A percentile compares a stretch with the other conserved stretches of the same genome.
phyloP scores from a whole-genome alignment of 2,797 vertebrate species.

The Malurus leucopterus region DNA sequence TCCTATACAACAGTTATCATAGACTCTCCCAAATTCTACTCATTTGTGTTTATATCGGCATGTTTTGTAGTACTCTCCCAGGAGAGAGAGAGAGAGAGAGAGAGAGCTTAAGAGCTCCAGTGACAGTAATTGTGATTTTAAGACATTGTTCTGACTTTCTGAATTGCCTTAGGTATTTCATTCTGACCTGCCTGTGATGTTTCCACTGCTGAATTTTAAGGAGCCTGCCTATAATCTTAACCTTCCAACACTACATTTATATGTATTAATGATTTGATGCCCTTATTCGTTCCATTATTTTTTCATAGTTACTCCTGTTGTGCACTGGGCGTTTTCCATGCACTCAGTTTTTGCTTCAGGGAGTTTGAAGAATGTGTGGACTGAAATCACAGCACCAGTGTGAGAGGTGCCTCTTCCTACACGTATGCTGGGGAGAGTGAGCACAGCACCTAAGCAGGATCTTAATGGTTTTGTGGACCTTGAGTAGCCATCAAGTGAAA shows the following conservation, averaged over 20 bases:
- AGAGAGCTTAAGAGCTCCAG: not conserved
- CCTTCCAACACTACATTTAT: not conserved
- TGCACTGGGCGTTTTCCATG: not conserved
- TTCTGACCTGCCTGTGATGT: not conserved
- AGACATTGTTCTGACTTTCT: not conserved
- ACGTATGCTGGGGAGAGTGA: not conserved
- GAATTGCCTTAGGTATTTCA: not conserved
- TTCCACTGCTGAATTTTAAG: not conserved
- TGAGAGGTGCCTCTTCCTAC: not conserved
- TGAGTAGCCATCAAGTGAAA: not conserved
- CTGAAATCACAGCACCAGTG: not conserved
- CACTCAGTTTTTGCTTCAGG: not conserved
- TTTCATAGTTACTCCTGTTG: not conserved
- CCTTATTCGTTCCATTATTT: not conserved
- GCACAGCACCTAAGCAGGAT: not conserved
- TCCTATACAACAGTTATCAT: not conserved
- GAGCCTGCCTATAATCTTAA: not conserved
- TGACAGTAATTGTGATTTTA: not conserved
- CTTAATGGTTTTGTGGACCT: not conserved
- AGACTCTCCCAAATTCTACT: not conserved
- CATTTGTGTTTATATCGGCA: rapidly evolving
- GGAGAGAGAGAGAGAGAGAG: not conserved
- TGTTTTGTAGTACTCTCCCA: not conserved
- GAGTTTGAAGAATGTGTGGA: not conserved
- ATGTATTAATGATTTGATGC: not conserved